Evolutionary conservation across 64 coral and sea anemone genomes (phyloP), one percentile per base, ranked within the genome.

Genomic region (Cladopsammia gracilis): DNA sequence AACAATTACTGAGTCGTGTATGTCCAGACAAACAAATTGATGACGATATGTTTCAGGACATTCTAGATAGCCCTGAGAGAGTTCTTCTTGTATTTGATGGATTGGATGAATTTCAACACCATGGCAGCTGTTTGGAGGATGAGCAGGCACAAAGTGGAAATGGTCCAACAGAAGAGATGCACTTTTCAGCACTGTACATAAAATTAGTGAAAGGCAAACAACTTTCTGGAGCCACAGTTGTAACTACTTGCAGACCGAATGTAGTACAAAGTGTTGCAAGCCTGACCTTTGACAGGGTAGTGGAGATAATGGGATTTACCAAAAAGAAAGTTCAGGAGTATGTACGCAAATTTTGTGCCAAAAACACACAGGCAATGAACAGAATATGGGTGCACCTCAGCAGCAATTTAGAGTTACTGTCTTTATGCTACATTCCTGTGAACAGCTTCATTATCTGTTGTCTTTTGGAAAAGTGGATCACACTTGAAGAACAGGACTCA

Each of bases 361-460:
- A 57, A 57, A 10, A 58, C 18, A n/a, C 48, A 78, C 18, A 66
- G 20, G 11, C 23, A 5, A 59, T 53, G 48, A 25, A 47, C 13
- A 87, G 50, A 16, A 53, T 93, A 64, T 93, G 47, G 58, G 43
- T 86, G 61, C 85, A 93, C 53, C 64, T 93, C 56, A 22, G 77
- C n/a, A n/a, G n/a, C n/a, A n/a, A n/a, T n/a, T n/a, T n/a, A n/a
- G n/a, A n/a, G n/a, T n/a, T n/a, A n/a, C 44, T 86, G 64, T 67
- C 78, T 51, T 52, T 92, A 53, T 92, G 90, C 65, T 92, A 78
- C 72, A 92, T 92, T 86, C 90, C 90, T 54, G 82, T 92, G 7
- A 86, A 84, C 64, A 86, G 90, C 48, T 78, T 86, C n/a, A n/a
- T n/a, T n/a, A n/a, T n/a, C n/a, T n/a, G n/a, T n/a, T n/a, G n/a